Evolutionary conservation across 2,888 invertebrate genomes (phyloP).

Genomic region (Panopea generosa): DNA sequence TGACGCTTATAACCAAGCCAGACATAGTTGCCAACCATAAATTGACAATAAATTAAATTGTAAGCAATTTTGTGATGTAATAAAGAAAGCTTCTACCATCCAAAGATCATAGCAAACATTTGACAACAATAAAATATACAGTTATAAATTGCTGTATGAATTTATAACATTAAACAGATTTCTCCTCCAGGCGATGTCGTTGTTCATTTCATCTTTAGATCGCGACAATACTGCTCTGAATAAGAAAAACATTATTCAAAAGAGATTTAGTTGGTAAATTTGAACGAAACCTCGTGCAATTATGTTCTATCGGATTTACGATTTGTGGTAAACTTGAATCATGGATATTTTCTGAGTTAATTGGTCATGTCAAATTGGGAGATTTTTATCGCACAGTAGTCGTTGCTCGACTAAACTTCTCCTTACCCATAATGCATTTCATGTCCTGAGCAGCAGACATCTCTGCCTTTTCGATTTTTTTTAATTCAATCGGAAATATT

Average conservation of each 20-base stretch:
- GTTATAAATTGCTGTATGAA: constrained; percentile 36
- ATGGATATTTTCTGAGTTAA: constrained; percentile 63
- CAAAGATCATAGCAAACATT: neutral
- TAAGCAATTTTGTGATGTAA: constrained; percentile 4
- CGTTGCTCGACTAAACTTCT: constrained; percentile 30
- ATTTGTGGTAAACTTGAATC: constrained; percentile 44
- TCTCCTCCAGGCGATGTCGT: constrained; percentile 18
- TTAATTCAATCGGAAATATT: neutral
- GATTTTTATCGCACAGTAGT: constrained; percentile 43
- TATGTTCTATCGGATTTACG: constrained; percentile 60
- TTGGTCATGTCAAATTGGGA: constrained; percentile 62
- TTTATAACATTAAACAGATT: constrained; percentile 26
- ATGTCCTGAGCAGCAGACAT: constrained; percentile 1
- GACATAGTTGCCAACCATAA: neutral
- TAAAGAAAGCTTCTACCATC: too few species aligned
- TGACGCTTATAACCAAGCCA: too few species aligned
- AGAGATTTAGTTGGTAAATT: constrained; percentile 32
- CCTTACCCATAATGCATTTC: constrained; percentile 39
- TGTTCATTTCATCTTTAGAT: constrained; percentile 31
- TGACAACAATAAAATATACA: constrained; percentile 11
- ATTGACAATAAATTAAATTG: constrained; percentile 6
- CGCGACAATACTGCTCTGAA: constrained; percentile 10
- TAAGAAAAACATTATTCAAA: constrained; percentile 32
- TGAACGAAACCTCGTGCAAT: constrained; percentile 60
- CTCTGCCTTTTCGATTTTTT: neutral